A percentile compares a stretch with the other conserved stretches of the same genome.
Evolutionary conservation across 92 coral and sea anemone genomes (phyloP).

Genomic region (Actinostola sp.): DNA sequence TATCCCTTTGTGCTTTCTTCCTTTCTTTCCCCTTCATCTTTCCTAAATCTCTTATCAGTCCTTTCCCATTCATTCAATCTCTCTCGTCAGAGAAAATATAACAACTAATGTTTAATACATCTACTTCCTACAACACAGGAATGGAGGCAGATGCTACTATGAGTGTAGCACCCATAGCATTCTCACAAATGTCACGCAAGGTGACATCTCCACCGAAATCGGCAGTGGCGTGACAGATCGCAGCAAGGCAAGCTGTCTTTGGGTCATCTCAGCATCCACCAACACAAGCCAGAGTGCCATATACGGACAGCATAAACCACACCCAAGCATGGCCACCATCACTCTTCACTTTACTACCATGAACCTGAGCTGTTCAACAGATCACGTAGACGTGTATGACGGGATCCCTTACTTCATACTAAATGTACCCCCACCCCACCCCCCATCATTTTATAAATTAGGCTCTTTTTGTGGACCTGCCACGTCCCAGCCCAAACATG

Average conservation of each 20-base stretch:
- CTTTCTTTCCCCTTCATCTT: no score
- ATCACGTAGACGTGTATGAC: constrained; percentile 85
- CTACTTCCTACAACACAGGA: no score
- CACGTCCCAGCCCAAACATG: constrained; percentile 34
- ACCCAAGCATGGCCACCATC: constrained; percentile 45
- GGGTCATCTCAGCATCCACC: constrained; percentile 80
- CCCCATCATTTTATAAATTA: constrained; percentile 66
- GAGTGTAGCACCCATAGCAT: constrained; percentile 78
- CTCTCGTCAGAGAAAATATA: background rate
- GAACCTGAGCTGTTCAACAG: constrained; percentile 64
- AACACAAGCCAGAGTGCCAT: constrained; percentile 66
- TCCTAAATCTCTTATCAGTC: no score
- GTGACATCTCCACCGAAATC: constrained; percentile 69
- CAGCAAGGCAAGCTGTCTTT: constrained; percentile 66
- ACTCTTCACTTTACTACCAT: constrained; percentile 74
- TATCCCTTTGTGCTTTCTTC: no score
- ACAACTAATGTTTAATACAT: background rate
- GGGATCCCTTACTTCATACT: constrained; percentile 82
- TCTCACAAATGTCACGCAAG: constrained; percentile 79
- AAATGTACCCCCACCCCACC: constrained; percentile 29
- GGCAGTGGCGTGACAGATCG: constrained; percentile 46
- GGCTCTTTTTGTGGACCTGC: constrained; percentile 82
- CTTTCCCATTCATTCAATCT: background rate
- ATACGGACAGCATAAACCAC: constrained; percentile 55
- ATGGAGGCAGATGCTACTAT: constrained; percentile 89